phyloP scores from a whole-genome alignment of 2,797 vertebrate species.

The Betta splendens region DNA sequence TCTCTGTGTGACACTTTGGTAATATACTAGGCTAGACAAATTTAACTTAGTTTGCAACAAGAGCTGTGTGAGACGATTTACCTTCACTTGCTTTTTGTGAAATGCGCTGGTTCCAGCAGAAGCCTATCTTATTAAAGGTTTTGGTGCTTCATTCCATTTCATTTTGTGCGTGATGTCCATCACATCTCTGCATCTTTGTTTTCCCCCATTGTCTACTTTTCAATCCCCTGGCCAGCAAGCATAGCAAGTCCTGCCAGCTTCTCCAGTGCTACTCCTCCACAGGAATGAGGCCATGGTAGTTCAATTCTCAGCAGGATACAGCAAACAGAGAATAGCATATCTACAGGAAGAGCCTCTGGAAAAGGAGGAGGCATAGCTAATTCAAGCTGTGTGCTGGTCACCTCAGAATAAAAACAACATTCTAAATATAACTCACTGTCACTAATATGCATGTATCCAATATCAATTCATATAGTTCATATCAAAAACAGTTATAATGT shows the following conservation, averaged over 20 bases:
- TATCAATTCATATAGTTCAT: too few species aligned
- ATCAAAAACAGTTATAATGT: too few species aligned
- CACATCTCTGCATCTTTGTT: slow-evolving; percentile 12
- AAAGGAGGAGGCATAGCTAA: slow-evolving; percentile 14
- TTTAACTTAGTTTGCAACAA: slow-evolving; percentile 43
- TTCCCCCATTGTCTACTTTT: not conserved
- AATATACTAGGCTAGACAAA: slow-evolving; percentile 48
- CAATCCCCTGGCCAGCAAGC: slow-evolving; percentile 1
- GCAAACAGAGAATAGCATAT: slow-evolving; percentile 21
- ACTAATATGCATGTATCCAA: too few species aligned
- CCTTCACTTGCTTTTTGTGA: slow-evolving; percentile 56
- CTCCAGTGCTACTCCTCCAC: slow-evolving; percentile 27
- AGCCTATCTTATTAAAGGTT: slow-evolving; percentile 38
- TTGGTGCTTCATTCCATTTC: slow-evolving; percentile 32
- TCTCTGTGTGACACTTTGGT: slow-evolving; percentile 55
- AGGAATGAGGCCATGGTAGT: slow-evolving; percentile 50
- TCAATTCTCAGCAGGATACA: slow-evolving; percentile 40
- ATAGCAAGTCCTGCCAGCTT: slow-evolving; percentile 39
- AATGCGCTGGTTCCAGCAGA: slow-evolving; percentile 40
- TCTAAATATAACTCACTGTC: too few species aligned
- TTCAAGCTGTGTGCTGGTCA: slow-evolving; percentile 35
- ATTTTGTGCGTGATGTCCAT: slow-evolving; percentile 40
- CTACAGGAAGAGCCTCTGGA: slow-evolving; percentile 23
- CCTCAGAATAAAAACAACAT: slow-evolving; percentile 7
- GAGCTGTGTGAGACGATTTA: slow-evolving; percentile 43